Base-by-base conservation (phyloP, 2,888 invertebrate species). In the Sminthurinus aureus region DNA sequence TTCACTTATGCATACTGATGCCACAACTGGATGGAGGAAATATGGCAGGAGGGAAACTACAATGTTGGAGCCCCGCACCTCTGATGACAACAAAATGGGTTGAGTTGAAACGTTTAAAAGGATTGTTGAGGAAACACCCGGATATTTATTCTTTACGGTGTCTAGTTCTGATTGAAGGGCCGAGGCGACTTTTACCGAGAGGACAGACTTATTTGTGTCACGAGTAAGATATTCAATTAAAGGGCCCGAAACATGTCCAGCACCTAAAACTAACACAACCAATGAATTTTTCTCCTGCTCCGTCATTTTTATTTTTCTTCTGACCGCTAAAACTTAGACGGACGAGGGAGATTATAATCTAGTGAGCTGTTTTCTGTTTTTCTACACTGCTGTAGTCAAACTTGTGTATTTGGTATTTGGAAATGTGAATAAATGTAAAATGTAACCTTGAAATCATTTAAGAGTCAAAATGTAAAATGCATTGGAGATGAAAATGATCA, bases 211-310 rank as follows among this genome's bases (percentile, higher is more conserved):
- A 13, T 80, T 73, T 38, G 38, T 38, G 38, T 38, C 6, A 1
- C 81, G 73, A 22, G 51, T 93, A 50, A 99, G 92, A 91, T 98
- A 99, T 90, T 99, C 98, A 0, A 99, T 96, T 0, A 98, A 92
- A 0, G 99, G 99, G 0, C 95, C 95, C 0, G 97, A 95, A 0
- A 99, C 99, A 89, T 96, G 94, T 0, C 99, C 99, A 66, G 99
- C 97, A 0, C 99, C 99, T 15, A 99, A 92, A 2, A 99, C 95
- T 15, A 99, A 92, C 0, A 98, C 95, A 24, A n/a, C n/a, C n/a
- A n/a, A n/a, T n/a, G n/a, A n/a, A 82, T 85, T 50, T 82, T 38
- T 38, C 38, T 38, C 38, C 6, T 38, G 38, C 1, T 38, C 38
- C 6, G 38, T 38, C 38, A 38, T 38, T 38, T 38, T 38, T 38